Evolutionary conservation across 2,888 invertebrate genomes (phyloP).

Genomic region (Caenorhabditis sp.): DNA sequence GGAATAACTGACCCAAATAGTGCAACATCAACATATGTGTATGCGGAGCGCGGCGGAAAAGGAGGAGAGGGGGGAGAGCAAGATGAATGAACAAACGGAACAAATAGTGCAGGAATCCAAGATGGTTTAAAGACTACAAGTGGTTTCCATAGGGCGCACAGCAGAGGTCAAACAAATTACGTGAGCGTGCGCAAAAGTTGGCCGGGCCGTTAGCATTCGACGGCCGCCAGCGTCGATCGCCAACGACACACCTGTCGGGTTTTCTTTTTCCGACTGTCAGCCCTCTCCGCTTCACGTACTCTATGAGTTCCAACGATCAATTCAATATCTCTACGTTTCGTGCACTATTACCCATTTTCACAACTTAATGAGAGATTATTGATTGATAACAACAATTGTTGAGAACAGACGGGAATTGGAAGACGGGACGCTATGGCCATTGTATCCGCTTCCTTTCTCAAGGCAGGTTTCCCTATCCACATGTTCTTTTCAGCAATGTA

Average conservation of each 20-base stretch:
- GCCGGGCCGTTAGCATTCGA: slow-evolving; percentile 28
- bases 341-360: slow-evolving; percentile 49
- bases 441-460: slow-evolving; percentile 5
- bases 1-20: slow-evolving; percentile 47
- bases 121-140: slow-evolving; percentile 60
- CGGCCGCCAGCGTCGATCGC: slow-evolving; percentile 24
- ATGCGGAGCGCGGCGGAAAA: slow-evolving; percentile 22
- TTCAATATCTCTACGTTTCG: slow-evolving; percentile 52
- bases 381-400: slow-evolving; percentile 52
- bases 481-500: slow-evolving; percentile 34
- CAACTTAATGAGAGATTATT: slow-evolving; percentile 45
- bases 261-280: slow-evolving; percentile 47
- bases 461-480: slow-evolving; percentile 52
- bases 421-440: slow-evolving; percentile 9
- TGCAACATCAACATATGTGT: slow-evolving; percentile 58
- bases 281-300: slow-evolving; percentile 44
- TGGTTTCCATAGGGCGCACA: slow-evolving; percentile 47
- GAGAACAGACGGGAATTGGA: slow-evolving; percentile 17
- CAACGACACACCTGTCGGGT: slow-evolving; percentile 53
- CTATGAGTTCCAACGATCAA: slow-evolving; percentile 29
- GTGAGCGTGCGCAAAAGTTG: slow-evolving; percentile 41
- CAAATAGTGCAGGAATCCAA: slow-evolving; percentile 49
- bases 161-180: slow-evolving; percentile 61
- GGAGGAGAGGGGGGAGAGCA: slow-evolving; percentile 12
- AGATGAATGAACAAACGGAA: slow-evolving; percentile 32